A percentile compares a stretch with the other conserved stretches of the same genome.
phyloP scores from a whole-genome alignment of 2,113 vertebrate species.

The Rhinoptilus africanus region DNA sequence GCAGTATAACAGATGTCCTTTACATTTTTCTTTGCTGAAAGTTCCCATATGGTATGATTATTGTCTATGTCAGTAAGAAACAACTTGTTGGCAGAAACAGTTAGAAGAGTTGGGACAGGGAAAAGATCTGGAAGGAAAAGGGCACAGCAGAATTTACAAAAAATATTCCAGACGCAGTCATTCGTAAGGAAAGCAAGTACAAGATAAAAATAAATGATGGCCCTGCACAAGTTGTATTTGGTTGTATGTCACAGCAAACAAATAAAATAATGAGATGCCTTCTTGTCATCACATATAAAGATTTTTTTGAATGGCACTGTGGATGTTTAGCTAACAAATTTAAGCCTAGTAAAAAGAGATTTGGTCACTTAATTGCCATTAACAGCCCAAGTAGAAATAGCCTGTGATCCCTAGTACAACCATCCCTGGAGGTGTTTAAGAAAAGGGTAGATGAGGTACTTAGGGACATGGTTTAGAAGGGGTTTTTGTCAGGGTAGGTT shows the following conservation, averaged over 20 bases:
- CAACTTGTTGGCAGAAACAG: constrained; percentile 50
- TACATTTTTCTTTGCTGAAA: constrained; percentile 22
- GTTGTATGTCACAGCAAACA: background rate
- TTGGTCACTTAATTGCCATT: background rate
- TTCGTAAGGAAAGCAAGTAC: background rate
- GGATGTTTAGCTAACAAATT: background rate
- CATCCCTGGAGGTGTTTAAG: no score
- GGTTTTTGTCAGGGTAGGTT: no score
- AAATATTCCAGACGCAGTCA: background rate
- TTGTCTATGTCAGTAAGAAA: constrained; percentile 66
- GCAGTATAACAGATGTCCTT: constrained; percentile 62
- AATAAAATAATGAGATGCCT: background rate
- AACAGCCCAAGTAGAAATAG: background rate
- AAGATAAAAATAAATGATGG: background rate
- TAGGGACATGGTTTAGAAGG: no score
- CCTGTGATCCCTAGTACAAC: background rate
- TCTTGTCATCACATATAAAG: background rate
- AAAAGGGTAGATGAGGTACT: no score
- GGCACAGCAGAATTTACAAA: background rate
- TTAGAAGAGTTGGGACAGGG: constrained; percentile 66
- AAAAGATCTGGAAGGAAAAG: constrained; percentile 68
- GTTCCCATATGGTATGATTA: constrained; percentile 45
- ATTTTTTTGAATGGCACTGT: background rate
- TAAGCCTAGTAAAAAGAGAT: background rate
- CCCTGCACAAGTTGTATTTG: background rate